Base-by-base conservation (phyloP, 2,888 invertebrate species). In the Lathronympha strigana region DNA sequence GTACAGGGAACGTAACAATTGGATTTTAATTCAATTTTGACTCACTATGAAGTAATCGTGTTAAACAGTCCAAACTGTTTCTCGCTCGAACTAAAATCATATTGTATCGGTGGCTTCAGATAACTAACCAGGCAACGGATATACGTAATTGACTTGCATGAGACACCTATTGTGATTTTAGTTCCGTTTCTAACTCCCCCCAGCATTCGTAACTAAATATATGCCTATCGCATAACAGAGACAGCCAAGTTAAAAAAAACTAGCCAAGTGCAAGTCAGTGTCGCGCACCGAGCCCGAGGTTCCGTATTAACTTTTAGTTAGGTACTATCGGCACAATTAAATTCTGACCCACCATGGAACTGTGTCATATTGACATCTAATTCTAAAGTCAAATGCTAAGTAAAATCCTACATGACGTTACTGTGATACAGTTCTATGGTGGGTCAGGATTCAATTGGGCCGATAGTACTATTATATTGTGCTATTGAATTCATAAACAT, bases 71-170 rank as follows among this genome's bases (percentile, higher is more conserved):
- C 78, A 74, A 82, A 83, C 82, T 81, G 82, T 85, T 84, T 79
- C 81, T 83, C 72, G 77, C 75, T 80, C 76, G 78, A 79, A 79
- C 78, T 76, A 77, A 83, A 86, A 88, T 87, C 84, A 85, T 86
- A 85, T 87, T 88, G 86, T 86, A 86, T 86, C 83, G 79, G 80
- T 77, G 80, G 82, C 79, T 80, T 80, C 76, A 77, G 83, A 81
- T 87, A 85, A 80, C 82, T 87, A 91, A 90, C 88, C 76, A 80
- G 88, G 84, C 90, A 83, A 82, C 71, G 77, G 87, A 90, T 84
- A 89, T 88, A 86, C 88, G 67, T 91, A 90, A 90, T 91, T 91
- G 89, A 88, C 90, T 89, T 85, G 85, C 83, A 87, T 85, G 83
- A 86, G 87, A 79, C 88, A 84, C 80, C 79, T 80, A 87, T 89